phyloP scores from a whole-genome alignment of 2,888 invertebrate species.

The Eurytoma adleriae region DNA sequence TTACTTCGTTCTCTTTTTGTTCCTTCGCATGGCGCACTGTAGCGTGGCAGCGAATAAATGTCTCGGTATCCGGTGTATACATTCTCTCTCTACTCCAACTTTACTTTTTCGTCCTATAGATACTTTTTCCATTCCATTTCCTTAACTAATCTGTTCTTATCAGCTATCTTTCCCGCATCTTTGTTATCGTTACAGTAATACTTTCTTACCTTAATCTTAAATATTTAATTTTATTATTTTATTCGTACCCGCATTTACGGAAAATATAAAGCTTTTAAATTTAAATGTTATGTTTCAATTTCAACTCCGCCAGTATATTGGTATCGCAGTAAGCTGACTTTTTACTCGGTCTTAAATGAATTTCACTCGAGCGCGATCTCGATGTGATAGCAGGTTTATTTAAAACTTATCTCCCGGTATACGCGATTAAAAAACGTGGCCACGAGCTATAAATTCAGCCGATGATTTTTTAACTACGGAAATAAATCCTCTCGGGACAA shows the following conservation, averaged over 20 bases:
- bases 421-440: constrained; percentile 31
- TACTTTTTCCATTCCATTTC: constrained; percentile 53
- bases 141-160: constrained; percentile 38
- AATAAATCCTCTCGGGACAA: constrained; percentile 54
- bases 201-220: too few species aligned
- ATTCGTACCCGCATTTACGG: neutral
- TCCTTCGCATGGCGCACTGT: constrained; percentile 53
- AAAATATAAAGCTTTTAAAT: too few species aligned
- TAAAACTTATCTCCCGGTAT: constrained; percentile 26
- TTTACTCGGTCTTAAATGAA: neutral
- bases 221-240: too few species aligned
- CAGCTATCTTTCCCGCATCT: neutral
- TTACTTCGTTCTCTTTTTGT: constrained; percentile 54
- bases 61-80: constrained; percentile 67
- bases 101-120: constrained; percentile 29
- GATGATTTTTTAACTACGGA: constrained; percentile 55
- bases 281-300: too few species aligned
- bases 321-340: too few species aligned
- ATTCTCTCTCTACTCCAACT: constrained; percentile 43
- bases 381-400: constrained; percentile 15
- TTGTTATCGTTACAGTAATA: neutral
- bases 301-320: too few species aligned
- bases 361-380: neutral
- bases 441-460: constrained; percentile 45
- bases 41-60: constrained; percentile 69